Percentiles rank a stretch among this genome's conserved stretches.
phyloP scores from a whole-genome alignment of 2,113 vertebrate genomes.

The Chitala chitala region DNA sequence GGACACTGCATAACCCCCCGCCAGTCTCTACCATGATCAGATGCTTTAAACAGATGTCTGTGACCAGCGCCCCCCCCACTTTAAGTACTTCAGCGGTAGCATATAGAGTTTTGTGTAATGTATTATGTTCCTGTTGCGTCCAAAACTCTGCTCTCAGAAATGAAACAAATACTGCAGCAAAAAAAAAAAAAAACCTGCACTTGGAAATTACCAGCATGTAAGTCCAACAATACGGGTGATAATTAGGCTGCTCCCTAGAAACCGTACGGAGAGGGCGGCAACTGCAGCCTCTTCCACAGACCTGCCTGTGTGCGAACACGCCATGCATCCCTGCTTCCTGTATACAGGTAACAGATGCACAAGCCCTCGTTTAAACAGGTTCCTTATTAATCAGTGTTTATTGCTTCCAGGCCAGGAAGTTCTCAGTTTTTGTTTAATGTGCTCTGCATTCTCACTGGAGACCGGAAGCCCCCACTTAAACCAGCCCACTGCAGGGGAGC shows the following conservation, averaged over 20 bases:
- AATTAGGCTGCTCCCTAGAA: background rate
- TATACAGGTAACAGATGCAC: background rate
- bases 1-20: background rate
- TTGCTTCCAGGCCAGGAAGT: conserved; percentile 12
- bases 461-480: conserved; percentile 43
- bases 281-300: background rate
- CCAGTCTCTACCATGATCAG: background rate
- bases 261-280: background rate
- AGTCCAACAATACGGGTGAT: background rate
- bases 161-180: too few species aligned
- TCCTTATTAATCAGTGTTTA: conserved; percentile 5
- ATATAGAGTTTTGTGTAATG: too few species aligned
- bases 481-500: conserved; percentile 38
- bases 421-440: too few species aligned
- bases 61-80: background rate
- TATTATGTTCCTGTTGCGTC: too few species aligned
- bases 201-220: too few species aligned
- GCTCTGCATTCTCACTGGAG: too few species aligned
- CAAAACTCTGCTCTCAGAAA: too few species aligned
- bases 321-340: background rate
- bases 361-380: background rate
- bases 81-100: too few species aligned
- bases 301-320: too few species aligned
- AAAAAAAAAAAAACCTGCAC: too few species aligned
- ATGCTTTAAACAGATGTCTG: background rate